phyloP scores from a whole-genome alignment of 2,888 invertebrate genomes.

The Deilephila porcellus region DNA sequence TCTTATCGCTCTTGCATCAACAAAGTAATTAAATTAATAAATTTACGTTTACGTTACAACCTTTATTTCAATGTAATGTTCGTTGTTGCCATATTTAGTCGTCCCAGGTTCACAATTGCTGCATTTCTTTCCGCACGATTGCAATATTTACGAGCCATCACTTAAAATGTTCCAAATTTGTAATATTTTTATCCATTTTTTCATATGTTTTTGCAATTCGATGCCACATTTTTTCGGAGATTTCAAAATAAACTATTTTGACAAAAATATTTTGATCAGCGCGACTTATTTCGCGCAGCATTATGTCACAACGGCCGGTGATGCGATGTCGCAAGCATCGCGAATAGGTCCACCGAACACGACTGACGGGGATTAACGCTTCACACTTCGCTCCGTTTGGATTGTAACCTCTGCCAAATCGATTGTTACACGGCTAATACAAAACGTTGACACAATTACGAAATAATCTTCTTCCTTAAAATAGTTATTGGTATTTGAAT shows the following conservation, averaged over 20 bases:
- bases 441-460: conserved; percentile 46
- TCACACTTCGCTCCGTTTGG: conserved; percentile 33
- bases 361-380: conserved; percentile 41
- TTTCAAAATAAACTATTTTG: conserved; percentile 28
- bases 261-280: conserved; percentile 28
- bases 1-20: no score
- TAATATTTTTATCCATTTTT: no score
- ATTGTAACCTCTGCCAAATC: conserved; percentile 43
- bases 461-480: conserved; percentile 54
- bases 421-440: conserved; percentile 40
- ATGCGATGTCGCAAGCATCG: conserved; percentile 38
- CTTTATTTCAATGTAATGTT: no score
- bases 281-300: conserved; percentile 26
- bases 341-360: conserved; percentile 36
- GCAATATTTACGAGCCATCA: no score
- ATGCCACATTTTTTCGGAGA: neutral
- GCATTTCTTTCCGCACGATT: no score
- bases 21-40: no score
- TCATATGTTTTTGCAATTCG: no score
- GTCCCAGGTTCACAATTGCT: no score
- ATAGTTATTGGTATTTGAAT: conserved; percentile 61
- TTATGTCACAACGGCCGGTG: conserved; percentile 38
- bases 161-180: no score
- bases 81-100: no score
- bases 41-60: no score